These are phyloP conservation scores for Nebria ingens DNA, from an alignment of 1,140 invertebrate genomes.

Conservation along the genomic window DNA sequence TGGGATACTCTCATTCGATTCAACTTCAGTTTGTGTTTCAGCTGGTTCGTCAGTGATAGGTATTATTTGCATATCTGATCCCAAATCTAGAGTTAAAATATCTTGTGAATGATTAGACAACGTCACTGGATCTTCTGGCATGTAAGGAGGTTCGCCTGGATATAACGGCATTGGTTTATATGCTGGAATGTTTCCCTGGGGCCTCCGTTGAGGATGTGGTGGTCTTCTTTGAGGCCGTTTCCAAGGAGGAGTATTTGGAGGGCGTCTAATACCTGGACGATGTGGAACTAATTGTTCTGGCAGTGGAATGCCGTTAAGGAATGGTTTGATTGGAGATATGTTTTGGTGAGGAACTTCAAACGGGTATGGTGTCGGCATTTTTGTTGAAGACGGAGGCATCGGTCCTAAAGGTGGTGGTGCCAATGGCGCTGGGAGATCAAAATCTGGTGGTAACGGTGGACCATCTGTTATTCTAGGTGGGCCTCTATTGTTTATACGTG, in stretches of 20 bases:
- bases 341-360: conserved; percentile 50
- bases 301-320: conserved; percentile 55
- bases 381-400: conserved; percentile 38
- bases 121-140: background rate
- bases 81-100: conserved; percentile 29
- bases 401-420: conserved; percentile 35
- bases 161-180: conserved; percentile 42
- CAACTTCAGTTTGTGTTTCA: background rate
- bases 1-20: background rate
- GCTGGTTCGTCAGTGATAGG: conserved; percentile 2
- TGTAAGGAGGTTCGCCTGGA: conserved; percentile 10
- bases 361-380: conserved; percentile 52
- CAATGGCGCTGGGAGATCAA: conserved; percentile 48
- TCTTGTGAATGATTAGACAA: conserved; percentile 19
- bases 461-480: conserved; percentile 71
- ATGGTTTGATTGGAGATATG: conserved; percentile 40
- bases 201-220: conserved; percentile 24
- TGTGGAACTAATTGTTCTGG: conserved; percentile 62
- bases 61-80: conserved; percentile 21
- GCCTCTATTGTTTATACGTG: conserved; percentile 79
- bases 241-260: conserved; percentile 44
- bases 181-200: conserved; percentile 38
- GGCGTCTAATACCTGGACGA: conserved; percentile 45
- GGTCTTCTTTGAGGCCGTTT: conserved; percentile 41
- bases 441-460: conserved; percentile 54